Percentiles rank a stretch among this genome's conserved stretches.
Evolutionary conservation across 1,140 invertebrate genomes (phyloP).

Genomic region (Ooceraea biroi): DNA sequence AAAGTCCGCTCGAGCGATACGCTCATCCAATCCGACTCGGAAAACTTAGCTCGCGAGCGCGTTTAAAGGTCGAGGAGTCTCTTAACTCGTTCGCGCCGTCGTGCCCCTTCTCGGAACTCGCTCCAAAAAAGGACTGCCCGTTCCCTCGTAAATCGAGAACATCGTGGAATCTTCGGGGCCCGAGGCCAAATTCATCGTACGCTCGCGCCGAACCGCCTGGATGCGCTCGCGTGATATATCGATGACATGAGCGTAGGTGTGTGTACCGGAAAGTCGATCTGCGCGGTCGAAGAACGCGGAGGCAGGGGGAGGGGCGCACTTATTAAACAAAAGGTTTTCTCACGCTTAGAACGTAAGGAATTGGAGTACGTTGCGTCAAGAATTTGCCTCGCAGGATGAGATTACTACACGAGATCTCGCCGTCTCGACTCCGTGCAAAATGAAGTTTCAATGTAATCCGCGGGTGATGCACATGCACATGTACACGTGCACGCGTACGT

Average conservation of each 20-base stretch:
- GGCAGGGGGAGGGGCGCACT: slow-evolving; percentile 8
- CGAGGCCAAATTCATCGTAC: slow-evolving; percentile 67
- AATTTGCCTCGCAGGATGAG: background rate
- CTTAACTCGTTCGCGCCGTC: slow-evolving; percentile 38
- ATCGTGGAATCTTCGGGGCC: slow-evolving; percentile 70
- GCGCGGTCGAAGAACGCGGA: slow-evolving; percentile 9
- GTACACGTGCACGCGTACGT: no score
- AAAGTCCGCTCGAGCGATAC: slow-evolving; percentile 44
- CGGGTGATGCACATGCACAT: background rate
- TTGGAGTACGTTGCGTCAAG: slow-evolving; percentile 27
- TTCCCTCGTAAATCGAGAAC: slow-evolving; percentile 74
- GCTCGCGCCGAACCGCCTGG: slow-evolving; percentile 39
- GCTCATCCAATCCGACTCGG: slow-evolving; percentile 44
- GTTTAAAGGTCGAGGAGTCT: slow-evolving; percentile 37
- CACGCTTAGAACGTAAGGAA: slow-evolving; percentile 42
- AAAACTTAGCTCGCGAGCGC: slow-evolving; percentile 23
- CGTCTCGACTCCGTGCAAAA: slow-evolving; percentile 16
- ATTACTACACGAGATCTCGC: slow-evolving; percentile 34
- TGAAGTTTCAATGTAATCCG: slow-evolving; percentile 20
- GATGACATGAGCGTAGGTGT: slow-evolving; percentile 75
- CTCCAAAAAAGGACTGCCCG: slow-evolving; percentile 69
- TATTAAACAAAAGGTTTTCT: slow-evolving; percentile 59
- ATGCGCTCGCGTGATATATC: slow-evolving; percentile 72
- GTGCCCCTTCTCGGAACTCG: slow-evolving; percentile 15
- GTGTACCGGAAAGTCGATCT: slow-evolving; percentile 70